A percentile compares a stretch with the other conserved stretches of the same genome.
These are phyloP conservation scores for Alloplasta piceator DNA, from an alignment of 2,888 invertebrate genomes.

Conservation along the genomic window DNA sequence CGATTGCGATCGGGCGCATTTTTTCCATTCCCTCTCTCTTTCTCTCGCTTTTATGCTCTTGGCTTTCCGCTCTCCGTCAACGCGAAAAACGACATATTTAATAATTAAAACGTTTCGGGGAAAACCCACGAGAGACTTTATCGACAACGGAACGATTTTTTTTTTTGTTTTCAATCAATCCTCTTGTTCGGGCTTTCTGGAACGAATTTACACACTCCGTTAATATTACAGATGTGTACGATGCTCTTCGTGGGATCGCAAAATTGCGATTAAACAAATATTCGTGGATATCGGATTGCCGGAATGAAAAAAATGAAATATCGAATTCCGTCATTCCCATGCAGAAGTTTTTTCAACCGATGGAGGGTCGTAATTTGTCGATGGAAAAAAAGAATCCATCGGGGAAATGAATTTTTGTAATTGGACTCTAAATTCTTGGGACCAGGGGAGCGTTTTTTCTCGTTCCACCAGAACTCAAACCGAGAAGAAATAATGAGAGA, in stretches of 20 bases:
- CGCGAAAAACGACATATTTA: slow-evolving; percentile 25
- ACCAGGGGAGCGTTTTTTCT: no score
- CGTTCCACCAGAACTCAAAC: no score
- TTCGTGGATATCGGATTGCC: not conserved
- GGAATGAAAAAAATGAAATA: not conserved
- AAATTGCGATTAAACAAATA: slow-evolving; percentile 2
- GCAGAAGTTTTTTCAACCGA: no score
- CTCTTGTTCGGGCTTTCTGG: not conserved
- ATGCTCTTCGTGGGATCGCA: not conserved
- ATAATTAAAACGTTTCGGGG: slow-evolving; percentile 39
- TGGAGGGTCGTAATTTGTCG: not conserved
- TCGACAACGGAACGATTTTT: not conserved
- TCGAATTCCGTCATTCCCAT: not conserved
- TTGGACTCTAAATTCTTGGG: not conserved
- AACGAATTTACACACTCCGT: not conserved
- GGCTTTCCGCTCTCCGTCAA: not conserved
- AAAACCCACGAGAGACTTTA: slow-evolving; percentile 17
- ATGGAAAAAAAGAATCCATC: not conserved
- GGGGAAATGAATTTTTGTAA: not conserved
- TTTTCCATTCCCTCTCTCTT: slow-evolving; percentile 13
- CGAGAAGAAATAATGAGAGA: no score
- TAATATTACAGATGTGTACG: not conserved
- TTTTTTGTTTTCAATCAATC: not conserved
- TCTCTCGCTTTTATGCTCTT: not conserved
- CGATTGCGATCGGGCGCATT: slow-evolving; percentile 1